Base-by-base conservation (phyloP, 2,797 vertebrate species). In the Pyrrhura leucotis region DNA sequence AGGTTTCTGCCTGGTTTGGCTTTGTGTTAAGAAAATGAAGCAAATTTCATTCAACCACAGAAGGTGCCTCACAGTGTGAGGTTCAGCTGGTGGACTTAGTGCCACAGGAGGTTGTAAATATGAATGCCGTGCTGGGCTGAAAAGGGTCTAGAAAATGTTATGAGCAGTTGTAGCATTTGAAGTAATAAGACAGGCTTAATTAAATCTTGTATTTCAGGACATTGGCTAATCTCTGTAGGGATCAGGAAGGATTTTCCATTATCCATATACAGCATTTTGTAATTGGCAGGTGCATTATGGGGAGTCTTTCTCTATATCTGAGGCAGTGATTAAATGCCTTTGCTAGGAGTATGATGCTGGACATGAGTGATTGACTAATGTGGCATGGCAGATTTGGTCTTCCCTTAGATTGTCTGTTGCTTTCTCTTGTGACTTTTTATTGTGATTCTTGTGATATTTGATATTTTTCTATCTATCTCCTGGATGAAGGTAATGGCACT, bases 131-230 rank as follows among this genome's bases (percentile, higher is more conserved):
- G 40, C 37, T 87, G 81, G 56, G 85, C 71, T 89, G 92, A 90
- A 96, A 94, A 83, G 37, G 56, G 51, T 61, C 81, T 88, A 95
- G 80, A 85, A 92, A 95, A 95, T 40, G 1, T 94, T 94, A 90
- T 84, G 86, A 93, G 45, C 71, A 37, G 58, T 94, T 90, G 88
- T 94, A 97, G 91, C 89, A 91, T 93, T 95, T 97, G 93, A 96
- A 95, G 76, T 93, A 91, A 81, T 95, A 95, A 95, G 87, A 90
- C 83, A 75, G 54, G 90, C 91, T 96, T 97, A 95, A 95, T 97
- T 95, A 93, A 95, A 93, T 91, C 85, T 95, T 47, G 5, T 93
- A 79, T 95, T 94, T 95, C 85, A 91, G 77, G 69, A 86, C 85
- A 78, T 62, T 76, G 83, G 39, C 42, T 95, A 66, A 85, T 86